Conservation (phyloP, 2,113 vertebrate genomes). For the Gasterosteus aculeatus region DNA sequence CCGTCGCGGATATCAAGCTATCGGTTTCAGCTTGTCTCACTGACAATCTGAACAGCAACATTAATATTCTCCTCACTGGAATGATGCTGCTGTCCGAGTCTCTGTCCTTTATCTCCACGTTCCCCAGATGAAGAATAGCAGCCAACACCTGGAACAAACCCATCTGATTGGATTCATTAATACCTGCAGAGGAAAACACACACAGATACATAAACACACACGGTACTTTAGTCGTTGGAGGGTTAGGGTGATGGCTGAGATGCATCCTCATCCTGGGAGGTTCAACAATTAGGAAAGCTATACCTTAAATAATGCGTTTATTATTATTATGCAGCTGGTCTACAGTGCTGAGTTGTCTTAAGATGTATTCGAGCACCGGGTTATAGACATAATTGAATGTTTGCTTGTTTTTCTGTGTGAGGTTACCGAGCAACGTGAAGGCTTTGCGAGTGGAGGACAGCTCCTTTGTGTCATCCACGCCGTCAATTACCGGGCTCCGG, state of each 20-base stretch:
- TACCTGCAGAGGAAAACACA: constrained; percentile 81
- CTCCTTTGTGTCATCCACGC: constrained; percentile 93
- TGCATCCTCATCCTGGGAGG: no score
- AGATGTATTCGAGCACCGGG: neutral
- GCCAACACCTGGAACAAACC: constrained; percentile 95
- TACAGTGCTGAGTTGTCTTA: neutral
- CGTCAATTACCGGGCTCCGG: constrained; percentile 90
- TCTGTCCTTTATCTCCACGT: constrained; percentile 90
- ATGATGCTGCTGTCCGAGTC: constrained; percentile 95
- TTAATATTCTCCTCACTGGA: constrained; percentile 81
- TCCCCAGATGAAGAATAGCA: constrained; percentile 96
- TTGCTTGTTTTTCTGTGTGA: neutral
- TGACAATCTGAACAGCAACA: neutral
- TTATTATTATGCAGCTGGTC: neutral
- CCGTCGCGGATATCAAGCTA: neutral
- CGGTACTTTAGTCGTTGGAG: no score
- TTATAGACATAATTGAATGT: neutral
- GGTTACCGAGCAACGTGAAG: constrained; percentile 91
- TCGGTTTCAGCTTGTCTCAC: neutral
- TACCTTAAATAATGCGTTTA: neutral
- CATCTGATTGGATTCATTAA: constrained; percentile 94
- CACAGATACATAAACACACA: neutral
- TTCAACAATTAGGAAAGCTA: no score
- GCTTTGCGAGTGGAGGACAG: constrained; percentile 90
- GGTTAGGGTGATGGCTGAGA: no score